Conservation (phyloP, 1,140 invertebrate species). For the Drosophila yakuba region DNA sequence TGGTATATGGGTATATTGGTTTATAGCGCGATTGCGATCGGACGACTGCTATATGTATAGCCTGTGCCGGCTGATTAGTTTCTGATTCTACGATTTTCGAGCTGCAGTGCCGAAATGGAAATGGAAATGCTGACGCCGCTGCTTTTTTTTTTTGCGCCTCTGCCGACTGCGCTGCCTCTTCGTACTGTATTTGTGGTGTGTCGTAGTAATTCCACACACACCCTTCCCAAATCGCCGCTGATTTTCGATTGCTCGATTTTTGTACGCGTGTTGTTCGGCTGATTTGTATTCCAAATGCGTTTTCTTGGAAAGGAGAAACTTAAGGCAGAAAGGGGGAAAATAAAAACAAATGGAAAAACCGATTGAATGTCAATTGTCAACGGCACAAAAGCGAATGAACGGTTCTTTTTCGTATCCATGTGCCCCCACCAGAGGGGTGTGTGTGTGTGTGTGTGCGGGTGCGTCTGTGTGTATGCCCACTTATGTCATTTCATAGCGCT, state of each 20-base stretch:
- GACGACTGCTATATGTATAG: not conserved
- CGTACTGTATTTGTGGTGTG: constrained; percentile 9
- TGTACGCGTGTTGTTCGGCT: not conserved
- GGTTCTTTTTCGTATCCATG: constrained; percentile 54
- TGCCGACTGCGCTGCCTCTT: constrained; percentile 27
- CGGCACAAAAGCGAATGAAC: constrained; percentile 53
- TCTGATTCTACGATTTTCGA: constrained; percentile 30
- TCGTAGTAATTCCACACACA: constrained; percentile 18
- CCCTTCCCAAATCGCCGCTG: constrained; percentile 20
- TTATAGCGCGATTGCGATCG: not conserved
- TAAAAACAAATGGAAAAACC: constrained; percentile 39
- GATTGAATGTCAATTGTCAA: constrained; percentile 50
- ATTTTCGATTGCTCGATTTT: constrained; percentile 36
- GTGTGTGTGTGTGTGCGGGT: constrained; percentile 4
- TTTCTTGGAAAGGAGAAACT: constrained; percentile 31
- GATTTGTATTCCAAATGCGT: constrained; percentile 62
- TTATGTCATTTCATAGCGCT: constrained; percentile 40
- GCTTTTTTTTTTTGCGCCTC: constrained; percentile 3
- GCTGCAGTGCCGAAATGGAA: constrained; percentile 29
- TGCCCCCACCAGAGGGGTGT: constrained; percentile 12
- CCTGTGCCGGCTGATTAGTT: constrained; percentile 41
- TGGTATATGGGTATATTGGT: not conserved
- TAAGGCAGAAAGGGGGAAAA: constrained; percentile 25
- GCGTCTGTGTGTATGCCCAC: constrained; percentile 22
- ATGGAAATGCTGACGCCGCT: constrained; percentile 10